Evolutionary conservation across 2,113 vertebrate species (phyloP).

Genomic region (Bettongia penicillata): DNA sequence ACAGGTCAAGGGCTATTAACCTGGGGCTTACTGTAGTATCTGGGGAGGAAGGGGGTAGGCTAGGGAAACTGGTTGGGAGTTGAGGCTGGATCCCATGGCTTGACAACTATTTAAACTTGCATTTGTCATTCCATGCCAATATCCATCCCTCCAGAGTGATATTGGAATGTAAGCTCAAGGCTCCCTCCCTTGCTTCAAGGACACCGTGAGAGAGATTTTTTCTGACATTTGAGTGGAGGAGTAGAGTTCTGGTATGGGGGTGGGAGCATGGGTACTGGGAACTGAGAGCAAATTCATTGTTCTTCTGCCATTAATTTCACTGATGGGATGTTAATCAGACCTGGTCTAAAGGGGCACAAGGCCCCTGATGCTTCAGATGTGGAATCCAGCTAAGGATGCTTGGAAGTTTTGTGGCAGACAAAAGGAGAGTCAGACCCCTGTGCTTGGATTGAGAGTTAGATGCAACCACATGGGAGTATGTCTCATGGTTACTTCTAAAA

Average conservation of each 20-base stretch:
- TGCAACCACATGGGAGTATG: neutral
- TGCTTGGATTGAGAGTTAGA: neutral
- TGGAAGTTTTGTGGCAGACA: neutral
- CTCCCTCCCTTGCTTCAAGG: neutral
- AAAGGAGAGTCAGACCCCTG: neutral
- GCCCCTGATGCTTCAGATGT: neutral
- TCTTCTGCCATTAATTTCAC: conserved; percentile 1
- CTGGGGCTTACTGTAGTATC: neutral
- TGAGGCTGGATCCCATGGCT: conserved; percentile 32
- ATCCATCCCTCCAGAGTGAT: neutral
- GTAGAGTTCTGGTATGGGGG: neutral
- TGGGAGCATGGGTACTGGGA: neutral
- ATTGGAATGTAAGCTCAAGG: neutral
- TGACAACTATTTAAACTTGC: neutral
- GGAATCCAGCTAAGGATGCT: neutral
- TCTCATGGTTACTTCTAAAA: neutral
- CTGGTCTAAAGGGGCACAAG: neutral
- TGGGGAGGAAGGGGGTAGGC: neutral
- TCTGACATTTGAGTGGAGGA: neutral
- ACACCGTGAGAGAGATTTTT: neutral
- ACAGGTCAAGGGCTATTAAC: neutral
- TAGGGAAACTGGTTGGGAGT: neutral
- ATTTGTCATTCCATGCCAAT: neutral
- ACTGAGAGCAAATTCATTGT: neutral
- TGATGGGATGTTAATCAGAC: neutral